Conservation (phyloP, 2,888 invertebrate genomes). For the Harmothoe impar region DNA sequence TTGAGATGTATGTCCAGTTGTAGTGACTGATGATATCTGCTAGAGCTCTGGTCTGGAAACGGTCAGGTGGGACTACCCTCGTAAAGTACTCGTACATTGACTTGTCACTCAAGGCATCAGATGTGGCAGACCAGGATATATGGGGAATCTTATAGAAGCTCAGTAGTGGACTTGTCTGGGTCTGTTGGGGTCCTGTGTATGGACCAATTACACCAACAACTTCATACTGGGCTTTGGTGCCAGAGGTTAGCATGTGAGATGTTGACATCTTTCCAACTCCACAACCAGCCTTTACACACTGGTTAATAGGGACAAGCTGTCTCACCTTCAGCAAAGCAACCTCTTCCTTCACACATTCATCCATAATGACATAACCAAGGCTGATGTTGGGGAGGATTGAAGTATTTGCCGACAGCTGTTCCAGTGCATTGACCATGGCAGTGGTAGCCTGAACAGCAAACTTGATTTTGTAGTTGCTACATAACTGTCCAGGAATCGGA, state of each 20-base stretch:
- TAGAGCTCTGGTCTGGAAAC: conserved; percentile 69
- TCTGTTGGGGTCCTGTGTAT: neutral
- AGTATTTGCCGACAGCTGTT: no score
- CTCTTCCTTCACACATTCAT: no score
- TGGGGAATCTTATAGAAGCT: conserved; percentile 70
- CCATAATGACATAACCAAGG: no score
- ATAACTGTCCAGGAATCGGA: no score
- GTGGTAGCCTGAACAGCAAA: no score
- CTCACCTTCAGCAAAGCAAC: neutral
- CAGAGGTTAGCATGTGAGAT: neutral
- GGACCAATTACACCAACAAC: conserved; percentile 12
- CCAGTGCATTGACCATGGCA: no score
- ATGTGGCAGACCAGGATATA: conserved; percentile 71
- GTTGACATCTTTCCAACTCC: neutral
- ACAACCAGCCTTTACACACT: neutral
- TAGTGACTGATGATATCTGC: conserved; percentile 69
- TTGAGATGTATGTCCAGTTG: conserved; percentile 71
- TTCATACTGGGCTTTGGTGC: neutral
- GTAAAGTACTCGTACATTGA: conserved; percentile 69
- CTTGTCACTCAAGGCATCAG: conserved; percentile 69
- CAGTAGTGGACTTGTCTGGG: neutral
- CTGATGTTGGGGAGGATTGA: no score
- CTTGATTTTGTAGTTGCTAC: no score
- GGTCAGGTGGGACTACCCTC: conserved; percentile 71
- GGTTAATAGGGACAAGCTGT: neutral